Evolutionary conservation across 2,888 invertebrate species (phyloP).

Genomic region (Agrochola lota): DNA sequence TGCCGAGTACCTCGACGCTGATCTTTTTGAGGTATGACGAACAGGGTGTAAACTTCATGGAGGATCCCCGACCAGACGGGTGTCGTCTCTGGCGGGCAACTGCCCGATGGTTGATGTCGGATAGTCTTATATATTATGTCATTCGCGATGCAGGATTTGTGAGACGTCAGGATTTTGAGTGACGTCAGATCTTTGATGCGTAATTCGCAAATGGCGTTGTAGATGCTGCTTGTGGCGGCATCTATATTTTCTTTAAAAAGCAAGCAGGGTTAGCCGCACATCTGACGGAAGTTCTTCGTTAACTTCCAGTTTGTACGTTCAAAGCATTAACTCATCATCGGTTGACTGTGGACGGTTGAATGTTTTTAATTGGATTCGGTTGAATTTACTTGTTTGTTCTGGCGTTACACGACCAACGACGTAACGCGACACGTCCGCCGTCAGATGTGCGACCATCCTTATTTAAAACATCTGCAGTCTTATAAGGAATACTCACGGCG

Average conservation of each 20-base stretch:
- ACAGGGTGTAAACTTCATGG: no score
- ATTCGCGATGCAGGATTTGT: no score
- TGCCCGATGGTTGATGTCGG: no score
- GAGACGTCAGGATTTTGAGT: no score
- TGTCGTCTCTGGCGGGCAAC: no score
- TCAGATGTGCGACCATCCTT: not conserved
- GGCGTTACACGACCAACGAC: not conserved
- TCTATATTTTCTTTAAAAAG: not conserved
- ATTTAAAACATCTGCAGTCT: not conserved
- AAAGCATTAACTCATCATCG: not conserved
- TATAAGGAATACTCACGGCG: conserved; percentile 81
- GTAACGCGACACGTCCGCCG: not conserved
- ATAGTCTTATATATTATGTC: no score
- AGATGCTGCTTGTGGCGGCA: no score
- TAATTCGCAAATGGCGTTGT: no score
- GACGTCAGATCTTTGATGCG: no score
- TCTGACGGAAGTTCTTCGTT: not conserved
- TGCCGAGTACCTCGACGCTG: no score
- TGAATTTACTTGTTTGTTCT: not conserved
- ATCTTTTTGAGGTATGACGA: no score
- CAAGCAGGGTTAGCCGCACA: not conserved
- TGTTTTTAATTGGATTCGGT: not conserved
- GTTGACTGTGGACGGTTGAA: not conserved
- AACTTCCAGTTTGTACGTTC: not conserved
- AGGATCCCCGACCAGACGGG: no score